phyloP scores from a whole-genome alignment of 2,113 vertebrate species.

The Tretioscincus oriximinensis region DNA sequence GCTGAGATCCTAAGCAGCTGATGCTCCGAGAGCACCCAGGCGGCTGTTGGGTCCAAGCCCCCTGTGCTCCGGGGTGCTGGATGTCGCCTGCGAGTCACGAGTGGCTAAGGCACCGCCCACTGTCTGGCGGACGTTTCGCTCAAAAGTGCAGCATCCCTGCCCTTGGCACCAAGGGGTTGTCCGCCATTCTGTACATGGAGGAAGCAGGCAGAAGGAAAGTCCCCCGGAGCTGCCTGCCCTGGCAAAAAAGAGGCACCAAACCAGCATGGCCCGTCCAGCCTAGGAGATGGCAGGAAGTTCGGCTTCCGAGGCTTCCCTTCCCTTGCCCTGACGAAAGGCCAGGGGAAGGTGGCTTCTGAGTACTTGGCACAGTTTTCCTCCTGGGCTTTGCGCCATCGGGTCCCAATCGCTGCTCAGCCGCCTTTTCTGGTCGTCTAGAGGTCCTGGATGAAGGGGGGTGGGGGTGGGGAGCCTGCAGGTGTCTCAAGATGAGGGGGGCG shows the following conservation, averaged over 20 bases:
- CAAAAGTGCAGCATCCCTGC: not conserved
- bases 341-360: not conserved
- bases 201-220: not conserved
- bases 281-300: accelerated
- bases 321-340: no score
- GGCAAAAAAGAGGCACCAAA: not conserved
- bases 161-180: not conserved
- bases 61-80: no score
- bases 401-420: no score
- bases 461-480: no score
- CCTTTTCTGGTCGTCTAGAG: not conserved
- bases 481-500: not conserved
- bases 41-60: no score
- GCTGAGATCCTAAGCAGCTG: not conserved
- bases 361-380: not conserved
- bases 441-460: not conserved
- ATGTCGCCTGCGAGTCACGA: no score
- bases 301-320: not conserved
- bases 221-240: not conserved
- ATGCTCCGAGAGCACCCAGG: not conserved
- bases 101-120: not conserved
- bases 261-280: not conserved
- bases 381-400: not conserved
- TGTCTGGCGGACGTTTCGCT: not conserved
- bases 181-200: no score